These are phyloP conservation scores for Drosophila pandora DNA, from an alignment of 1,140 invertebrate genomes.

Conservation along the genomic window DNA sequence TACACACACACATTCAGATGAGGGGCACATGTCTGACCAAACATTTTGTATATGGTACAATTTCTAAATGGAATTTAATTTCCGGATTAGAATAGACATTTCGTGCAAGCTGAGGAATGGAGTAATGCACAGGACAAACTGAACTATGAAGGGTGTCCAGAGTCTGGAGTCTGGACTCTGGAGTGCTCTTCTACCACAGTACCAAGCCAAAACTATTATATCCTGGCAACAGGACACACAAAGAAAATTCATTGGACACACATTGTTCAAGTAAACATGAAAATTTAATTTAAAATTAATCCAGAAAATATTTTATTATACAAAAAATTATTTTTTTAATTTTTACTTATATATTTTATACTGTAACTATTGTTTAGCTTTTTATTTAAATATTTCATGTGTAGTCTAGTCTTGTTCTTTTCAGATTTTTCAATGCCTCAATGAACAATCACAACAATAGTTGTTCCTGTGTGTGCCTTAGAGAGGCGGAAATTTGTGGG, in stretches of 20 bases:
- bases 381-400: conserved; percentile 4
- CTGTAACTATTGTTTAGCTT: too few relatives aligned
- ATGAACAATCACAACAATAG: conserved; percentile 64
- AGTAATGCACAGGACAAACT: conserved; percentile 33
- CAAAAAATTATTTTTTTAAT: not conserved
- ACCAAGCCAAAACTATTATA: not conserved
- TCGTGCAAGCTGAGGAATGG: conserved; percentile 58
- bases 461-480: not conserved
- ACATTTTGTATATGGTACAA: conserved; percentile 70
- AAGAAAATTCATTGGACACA: not conserved
- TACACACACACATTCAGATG: conserved; percentile 14
- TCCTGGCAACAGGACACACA: not conserved
- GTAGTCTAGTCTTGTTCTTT: conserved; percentile 16
- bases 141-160: conserved; percentile 44
- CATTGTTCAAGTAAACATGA: too few relatives aligned
- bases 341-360: not conserved
- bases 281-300: not conserved
- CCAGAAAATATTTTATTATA: not conserved
- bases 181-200: conserved; percentile 7
- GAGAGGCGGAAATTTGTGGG: conserved; percentile 26
- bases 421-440: conserved; percentile 50
- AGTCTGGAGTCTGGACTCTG: not conserved
- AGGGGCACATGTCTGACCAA: conserved; percentile 17
- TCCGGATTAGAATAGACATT: conserved; percentile 81
- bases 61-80: conserved; percentile 82